A percentile compares a stretch with the other conserved stretches of the same genome.
Conservation (phyloP, 2,888 invertebrate genomes). For the Stramonita haemastoma region DNA sequence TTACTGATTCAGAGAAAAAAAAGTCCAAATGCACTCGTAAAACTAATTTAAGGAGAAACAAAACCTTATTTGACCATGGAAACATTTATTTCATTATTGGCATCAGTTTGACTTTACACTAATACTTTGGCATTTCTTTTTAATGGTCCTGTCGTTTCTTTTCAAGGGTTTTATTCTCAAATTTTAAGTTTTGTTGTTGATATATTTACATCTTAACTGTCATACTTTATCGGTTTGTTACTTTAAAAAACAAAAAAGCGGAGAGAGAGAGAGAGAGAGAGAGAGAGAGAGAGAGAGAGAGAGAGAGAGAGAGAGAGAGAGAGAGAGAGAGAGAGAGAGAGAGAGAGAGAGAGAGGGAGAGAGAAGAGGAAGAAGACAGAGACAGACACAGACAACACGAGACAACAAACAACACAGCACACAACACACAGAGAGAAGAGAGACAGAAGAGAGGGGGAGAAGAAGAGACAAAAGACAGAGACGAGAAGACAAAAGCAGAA, state of each 20-base stretch:
- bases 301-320: not conserved
- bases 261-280: conserved; percentile 10
- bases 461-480: not conserved
- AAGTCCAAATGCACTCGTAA: too few species aligned
- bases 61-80: too few species aligned
- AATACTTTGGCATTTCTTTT: too few species aligned
- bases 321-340: not conserved
- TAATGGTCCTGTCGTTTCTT: too few species aligned
- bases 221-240: not conserved
- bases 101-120: too few species aligned
- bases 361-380: too few species aligned
- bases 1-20: too few species aligned
- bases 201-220: not conserved
- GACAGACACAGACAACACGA: too few species aligned
- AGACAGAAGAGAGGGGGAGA: not conserved
- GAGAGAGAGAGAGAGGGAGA: not conserved
- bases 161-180: not conserved
- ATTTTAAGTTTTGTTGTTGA: not conserved
- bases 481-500: not conserved
- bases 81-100: too few species aligned
- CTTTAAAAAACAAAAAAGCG: not conserved
- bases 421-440: too few species aligned
- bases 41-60: too few species aligned
- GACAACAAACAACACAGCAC: too few species aligned
- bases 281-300: conserved; percentile 2